A percentile compares a stretch with the other conserved stretches of the same genome.
These are phyloP conservation scores for Brachypalpus laphriformis DNA, from an alignment of 2,888 invertebrate species.

Conservation along the genomic window DNA sequence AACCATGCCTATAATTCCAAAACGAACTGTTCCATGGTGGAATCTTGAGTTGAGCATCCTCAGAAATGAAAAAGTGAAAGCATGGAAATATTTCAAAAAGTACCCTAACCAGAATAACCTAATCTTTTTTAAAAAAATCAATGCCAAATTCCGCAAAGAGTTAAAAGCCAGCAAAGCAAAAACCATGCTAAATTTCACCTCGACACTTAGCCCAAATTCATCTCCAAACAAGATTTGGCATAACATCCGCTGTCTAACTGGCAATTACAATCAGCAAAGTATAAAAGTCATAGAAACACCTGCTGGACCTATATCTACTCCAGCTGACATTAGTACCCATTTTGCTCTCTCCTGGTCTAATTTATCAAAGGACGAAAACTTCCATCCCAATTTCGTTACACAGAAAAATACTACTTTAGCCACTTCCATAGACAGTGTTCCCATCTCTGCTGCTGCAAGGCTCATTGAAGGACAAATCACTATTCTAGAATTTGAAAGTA, in stretches of 20 bases:
- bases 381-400: too few relatives aligned
- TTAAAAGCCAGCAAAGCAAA: background rate
- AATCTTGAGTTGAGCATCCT: background rate
- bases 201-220: background rate
- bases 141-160: background rate
- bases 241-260: background rate
- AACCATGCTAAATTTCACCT: background rate
- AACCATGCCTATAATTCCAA: background rate
- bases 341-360: background rate
- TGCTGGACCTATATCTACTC: background rate
- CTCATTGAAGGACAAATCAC: background rate
- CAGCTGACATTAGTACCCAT: background rate
- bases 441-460: background rate
- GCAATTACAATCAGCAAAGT: background rate
- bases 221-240: background rate
- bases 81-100: constrained; percentile 6
- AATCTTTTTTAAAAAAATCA: background rate
- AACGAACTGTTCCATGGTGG: constrained; percentile 3
- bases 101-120: background rate
- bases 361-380: constrained; percentile 2
- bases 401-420: background rate
- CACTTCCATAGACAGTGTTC: background rate
- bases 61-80: background rate
- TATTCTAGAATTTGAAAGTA: background rate
- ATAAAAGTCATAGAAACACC: background rate